Conservation (phyloP, 1,140 invertebrate genomes). For the Pseudomyrmex concolor region DNA sequence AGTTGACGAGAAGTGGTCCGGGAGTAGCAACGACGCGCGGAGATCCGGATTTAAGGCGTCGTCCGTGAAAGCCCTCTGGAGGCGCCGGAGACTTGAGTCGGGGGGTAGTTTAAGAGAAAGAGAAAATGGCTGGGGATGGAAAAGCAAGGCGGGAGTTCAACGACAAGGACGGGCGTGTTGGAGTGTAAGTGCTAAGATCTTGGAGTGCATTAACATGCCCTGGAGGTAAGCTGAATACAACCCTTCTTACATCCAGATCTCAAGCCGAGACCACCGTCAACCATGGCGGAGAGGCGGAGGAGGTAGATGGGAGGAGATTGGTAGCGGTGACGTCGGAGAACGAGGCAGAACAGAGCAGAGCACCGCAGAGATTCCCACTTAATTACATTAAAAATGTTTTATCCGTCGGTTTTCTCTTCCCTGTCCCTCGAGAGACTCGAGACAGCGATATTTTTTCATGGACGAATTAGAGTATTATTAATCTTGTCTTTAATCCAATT, state of each 20-base stretch:
- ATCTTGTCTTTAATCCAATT: constrained; percentile 23
- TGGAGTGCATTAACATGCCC: constrained; percentile 85
- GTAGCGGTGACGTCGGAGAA: constrained; percentile 36
- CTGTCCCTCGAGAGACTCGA: constrained; percentile 39
- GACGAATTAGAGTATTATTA: constrained; percentile 41
- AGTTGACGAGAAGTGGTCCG: constrained; percentile 51
- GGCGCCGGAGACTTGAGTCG: constrained; percentile 73
- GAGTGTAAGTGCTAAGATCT: constrained; percentile 86
- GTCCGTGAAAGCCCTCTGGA: constrained; percentile 84
- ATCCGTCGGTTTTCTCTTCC: constrained; percentile 73
- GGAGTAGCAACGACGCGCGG: constrained; percentile 68
- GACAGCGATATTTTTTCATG: constrained; percentile 55
- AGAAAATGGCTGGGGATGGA: constrained; percentile 80
- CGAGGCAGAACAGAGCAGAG: constrained; percentile 62
- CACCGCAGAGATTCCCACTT: constrained; percentile 83
- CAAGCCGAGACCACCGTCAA: constrained; percentile 76
- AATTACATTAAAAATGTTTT: constrained; percentile 86
- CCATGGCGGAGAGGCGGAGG: constrained; percentile 21
- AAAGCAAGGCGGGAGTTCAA: constrained; percentile 68
- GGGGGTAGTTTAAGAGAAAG: constrained; percentile 83
- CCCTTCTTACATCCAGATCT: constrained; percentile 85
- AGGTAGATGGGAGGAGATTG: background rate
- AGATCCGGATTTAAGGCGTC: constrained; percentile 85
- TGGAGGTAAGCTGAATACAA: constrained; percentile 84
- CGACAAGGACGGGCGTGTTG: constrained; percentile 79